phyloP scores from a whole-genome alignment of 1,140 invertebrate species.

The Drosophila tani region DNA sequence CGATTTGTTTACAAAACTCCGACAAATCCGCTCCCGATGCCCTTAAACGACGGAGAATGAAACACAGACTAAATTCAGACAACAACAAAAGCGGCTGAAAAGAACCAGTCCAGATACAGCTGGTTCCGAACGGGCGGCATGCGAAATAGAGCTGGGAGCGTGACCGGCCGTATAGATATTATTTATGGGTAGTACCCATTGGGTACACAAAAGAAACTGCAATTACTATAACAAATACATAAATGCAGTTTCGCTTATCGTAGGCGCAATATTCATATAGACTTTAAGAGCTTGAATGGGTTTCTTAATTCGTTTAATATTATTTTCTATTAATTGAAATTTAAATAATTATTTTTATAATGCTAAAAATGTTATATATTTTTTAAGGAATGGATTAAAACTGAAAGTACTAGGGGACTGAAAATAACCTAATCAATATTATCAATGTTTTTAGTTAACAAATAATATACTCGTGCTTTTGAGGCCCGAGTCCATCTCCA shows the following conservation, averaged over 20 bases:
- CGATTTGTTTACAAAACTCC: conserved; percentile 61
- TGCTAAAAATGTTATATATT: too few relatives aligned
- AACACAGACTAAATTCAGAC: conserved; percentile 65
- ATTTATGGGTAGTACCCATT: too few relatives aligned
- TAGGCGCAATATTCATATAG: background rate
- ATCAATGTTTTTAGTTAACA: too few relatives aligned
- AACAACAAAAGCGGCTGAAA: conserved; percentile 60
- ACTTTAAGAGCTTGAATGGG: too few relatives aligned
- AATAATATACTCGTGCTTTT: background rate
- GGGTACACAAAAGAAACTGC: background rate
- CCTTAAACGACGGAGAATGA: conserved; percentile 56
- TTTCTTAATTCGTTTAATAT: too few relatives aligned
- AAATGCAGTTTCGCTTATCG: too few relatives aligned
- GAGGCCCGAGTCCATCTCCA: background rate
- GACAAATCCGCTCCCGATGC: conserved; percentile 18
- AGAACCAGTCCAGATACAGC: conserved; percentile 43
- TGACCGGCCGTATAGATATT: background rate
- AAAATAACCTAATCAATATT: too few relatives aligned
- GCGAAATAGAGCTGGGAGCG: conserved; percentile 15
- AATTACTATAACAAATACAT: too few relatives aligned
- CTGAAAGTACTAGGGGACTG: too few relatives aligned
- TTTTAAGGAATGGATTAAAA: too few relatives aligned
- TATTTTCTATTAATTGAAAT: background rate
- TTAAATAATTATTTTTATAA: too few relatives aligned
- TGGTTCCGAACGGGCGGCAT: conserved; percentile 26